Conservation (phyloP, 2,113 vertebrate species). For the Megalops atlanticus region DNA sequence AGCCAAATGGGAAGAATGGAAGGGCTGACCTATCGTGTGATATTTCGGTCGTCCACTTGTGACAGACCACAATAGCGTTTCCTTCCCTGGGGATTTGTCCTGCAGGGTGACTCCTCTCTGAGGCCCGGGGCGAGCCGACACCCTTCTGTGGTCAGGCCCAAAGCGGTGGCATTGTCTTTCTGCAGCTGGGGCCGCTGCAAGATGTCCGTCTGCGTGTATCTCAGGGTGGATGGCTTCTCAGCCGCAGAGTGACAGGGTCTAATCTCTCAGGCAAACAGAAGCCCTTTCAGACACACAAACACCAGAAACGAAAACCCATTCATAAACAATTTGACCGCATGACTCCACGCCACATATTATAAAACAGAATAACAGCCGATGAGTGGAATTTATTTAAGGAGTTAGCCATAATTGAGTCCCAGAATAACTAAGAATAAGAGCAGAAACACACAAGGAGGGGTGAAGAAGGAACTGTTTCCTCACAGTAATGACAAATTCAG, state of each 20-base stretch:
- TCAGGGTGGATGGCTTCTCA: conserved; percentile 44
- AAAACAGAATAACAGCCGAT: conserved; percentile 45
- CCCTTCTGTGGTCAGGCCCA: conserved; percentile 28
- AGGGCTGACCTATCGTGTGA: conserved; percentile 43
- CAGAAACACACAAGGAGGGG: conserved; percentile 39
- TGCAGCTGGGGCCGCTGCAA: neutral
- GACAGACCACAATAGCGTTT: conserved; percentile 60
- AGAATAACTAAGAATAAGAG: conserved; percentile 41
- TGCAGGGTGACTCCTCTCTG: conserved; percentile 26
- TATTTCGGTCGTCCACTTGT: conserved; percentile 54
- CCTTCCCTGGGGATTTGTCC: conserved; percentile 54
- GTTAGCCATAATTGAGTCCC: conserved; percentile 49
- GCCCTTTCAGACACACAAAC: conserved; percentile 28
- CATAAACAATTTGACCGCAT: conserved; percentile 46
- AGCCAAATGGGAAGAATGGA: conserved; percentile 39
- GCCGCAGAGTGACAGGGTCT: conserved; percentile 22
- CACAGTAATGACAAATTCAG: conserved; percentile 43
- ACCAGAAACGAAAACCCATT: conserved; percentile 36
- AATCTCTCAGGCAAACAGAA: conserved; percentile 35
- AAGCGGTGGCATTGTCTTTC: conserved; percentile 39
- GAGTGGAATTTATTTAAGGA: conserved; percentile 44
- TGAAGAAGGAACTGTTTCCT: conserved; percentile 39
- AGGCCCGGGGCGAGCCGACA: conserved; percentile 20
- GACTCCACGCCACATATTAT: conserved; percentile 28
- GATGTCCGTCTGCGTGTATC: conserved; percentile 34